phyloP scores from a whole-genome alignment of 2,888 invertebrate species.

The Ophion ventricosus region DNA sequence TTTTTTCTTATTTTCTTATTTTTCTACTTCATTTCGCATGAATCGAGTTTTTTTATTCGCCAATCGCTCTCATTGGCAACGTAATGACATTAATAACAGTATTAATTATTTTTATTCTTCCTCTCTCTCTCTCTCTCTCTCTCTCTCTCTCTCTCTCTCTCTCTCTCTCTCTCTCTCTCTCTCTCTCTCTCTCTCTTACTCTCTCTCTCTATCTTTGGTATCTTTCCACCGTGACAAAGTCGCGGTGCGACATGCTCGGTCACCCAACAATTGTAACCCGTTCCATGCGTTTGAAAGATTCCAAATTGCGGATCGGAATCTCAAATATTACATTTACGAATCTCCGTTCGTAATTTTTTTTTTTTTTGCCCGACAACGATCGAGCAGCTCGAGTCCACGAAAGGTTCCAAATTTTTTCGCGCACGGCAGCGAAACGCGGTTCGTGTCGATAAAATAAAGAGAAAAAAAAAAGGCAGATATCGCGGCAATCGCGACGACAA shows the following conservation, averaged over 20 bases:
- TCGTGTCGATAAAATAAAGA: not conserved
- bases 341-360: no score
- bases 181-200: not conserved
- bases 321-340: not conserved
- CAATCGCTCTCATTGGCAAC: not conserved
- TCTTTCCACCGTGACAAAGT: not conserved
- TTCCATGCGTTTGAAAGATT: not conserved
- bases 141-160: not conserved
- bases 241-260: not conserved
- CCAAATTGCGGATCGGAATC: not conserved
- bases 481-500: not conserved
- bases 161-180: not conserved
- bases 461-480: not conserved
- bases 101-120: not conserved
- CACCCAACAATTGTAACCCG: no score
- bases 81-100: not conserved
- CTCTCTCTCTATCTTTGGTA: not conserved
- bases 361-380: no score
- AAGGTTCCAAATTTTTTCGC: no score
- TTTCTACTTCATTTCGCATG: not conserved
- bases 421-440: no score
- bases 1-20: not conserved
- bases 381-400: no score
- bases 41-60: not conserved
- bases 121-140: not conserved